These are phyloP conservation scores for Glaucomys volans DNA, from an alignment of 2,113 vertebrate genomes.

Conservation along the genomic window DNA sequence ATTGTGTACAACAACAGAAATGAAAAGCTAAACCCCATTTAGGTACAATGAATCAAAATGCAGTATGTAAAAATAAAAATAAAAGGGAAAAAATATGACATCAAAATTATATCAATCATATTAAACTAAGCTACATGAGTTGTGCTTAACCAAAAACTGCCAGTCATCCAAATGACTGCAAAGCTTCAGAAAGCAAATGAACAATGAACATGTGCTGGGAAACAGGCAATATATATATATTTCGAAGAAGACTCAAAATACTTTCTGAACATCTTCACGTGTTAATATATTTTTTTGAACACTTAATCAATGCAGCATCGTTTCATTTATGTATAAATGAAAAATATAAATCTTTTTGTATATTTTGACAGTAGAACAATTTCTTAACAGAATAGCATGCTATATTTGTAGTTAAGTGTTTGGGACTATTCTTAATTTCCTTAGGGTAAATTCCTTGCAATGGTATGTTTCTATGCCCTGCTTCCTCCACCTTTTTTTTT, in stretches of 20 bases:
- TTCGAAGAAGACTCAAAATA: slow-evolving; percentile 44
- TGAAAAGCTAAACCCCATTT: too few species aligned
- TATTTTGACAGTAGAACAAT: neutral
- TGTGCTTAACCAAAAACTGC: slow-evolving; percentile 20
- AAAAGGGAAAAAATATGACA: neutral
- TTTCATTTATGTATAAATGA: neutral
- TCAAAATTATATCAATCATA: neutral
- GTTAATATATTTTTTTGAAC: neutral
- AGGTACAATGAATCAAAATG: too few species aligned
- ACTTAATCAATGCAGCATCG: neutral
- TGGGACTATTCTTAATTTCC: neutral
- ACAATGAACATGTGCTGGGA: neutral
- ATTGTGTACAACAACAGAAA: too few species aligned
- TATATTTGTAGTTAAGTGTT: neutral
- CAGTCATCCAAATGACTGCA: neutral
- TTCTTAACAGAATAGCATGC: neutral
- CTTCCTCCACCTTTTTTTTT: neutral
- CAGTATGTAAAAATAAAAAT: too few species aligned
- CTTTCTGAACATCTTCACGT: neutral
- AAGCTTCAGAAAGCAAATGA: neutral
- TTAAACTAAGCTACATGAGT: neutral
- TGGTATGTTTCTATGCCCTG: neutral
- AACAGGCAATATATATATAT: neutral
- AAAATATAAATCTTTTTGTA: neutral
- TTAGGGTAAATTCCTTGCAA: neutral